phyloP scores from a whole-genome alignment of 2,113 vertebrate genomes.

The Syrrhaptes paradoxus region DNA sequence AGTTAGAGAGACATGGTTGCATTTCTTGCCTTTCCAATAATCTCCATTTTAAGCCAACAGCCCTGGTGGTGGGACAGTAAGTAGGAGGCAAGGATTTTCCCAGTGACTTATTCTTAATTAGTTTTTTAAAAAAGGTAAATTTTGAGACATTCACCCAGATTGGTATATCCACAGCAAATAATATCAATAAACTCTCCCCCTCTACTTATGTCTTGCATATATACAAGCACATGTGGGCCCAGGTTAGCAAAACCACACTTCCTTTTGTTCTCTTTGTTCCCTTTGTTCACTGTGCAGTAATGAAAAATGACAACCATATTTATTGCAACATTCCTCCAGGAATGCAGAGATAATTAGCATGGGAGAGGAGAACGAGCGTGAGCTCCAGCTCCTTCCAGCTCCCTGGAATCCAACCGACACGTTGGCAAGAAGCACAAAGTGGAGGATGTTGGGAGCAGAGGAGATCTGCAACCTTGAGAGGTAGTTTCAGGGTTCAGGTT shows the following conservation, averaged over 20 bases:
- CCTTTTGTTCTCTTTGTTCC: conserved; percentile 68
- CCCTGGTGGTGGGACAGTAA: background rate
- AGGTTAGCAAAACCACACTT: conserved; percentile 42
- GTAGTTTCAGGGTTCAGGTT: background rate
- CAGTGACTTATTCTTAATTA: background rate
- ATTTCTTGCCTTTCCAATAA: background rate
- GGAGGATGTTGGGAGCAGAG: background rate
- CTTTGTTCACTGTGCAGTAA: conserved; percentile 62
- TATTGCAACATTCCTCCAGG: conserved; percentile 66
- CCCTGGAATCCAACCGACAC: background rate
- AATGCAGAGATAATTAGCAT: conserved; percentile 69
- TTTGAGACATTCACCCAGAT: background rate
- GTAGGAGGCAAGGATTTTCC: background rate
- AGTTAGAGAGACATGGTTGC: background rate
- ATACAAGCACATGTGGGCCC: background rate
- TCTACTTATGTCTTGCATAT: background rate
- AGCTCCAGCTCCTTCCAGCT: background rate
- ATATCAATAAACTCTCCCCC: background rate
- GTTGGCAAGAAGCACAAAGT: background rate
- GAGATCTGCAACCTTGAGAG: background rate
- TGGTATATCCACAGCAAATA: background rate
- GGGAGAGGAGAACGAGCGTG: background rate
- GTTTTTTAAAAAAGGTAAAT: background rate
- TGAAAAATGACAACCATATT: conserved; percentile 68
- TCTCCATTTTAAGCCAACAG: background rate